Evolutionary conservation across 2,888 invertebrate species (phyloP).

Genomic region (Cryptocephalus primarius): DNA sequence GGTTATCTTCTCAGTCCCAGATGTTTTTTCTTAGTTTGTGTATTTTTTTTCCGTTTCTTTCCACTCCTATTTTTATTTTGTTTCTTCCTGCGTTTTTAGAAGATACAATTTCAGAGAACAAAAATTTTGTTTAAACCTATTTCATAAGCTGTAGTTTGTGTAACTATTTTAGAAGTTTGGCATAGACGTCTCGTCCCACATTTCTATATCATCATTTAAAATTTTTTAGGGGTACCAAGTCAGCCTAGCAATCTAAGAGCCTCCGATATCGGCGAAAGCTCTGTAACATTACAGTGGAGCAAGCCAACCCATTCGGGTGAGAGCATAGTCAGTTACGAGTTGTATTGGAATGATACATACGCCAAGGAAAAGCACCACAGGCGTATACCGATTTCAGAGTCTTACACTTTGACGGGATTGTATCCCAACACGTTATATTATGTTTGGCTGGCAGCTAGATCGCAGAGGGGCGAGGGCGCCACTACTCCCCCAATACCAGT

Average conservation of each 20-base stretch:
- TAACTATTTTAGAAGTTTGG: too few species aligned
- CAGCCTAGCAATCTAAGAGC: conserved; percentile 87
- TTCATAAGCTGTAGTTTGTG: too few species aligned
- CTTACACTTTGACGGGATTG: conserved; percentile 78
- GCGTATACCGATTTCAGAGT: conserved; percentile 71
- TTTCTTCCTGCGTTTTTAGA: too few species aligned
- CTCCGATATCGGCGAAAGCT: conserved; percentile 79
- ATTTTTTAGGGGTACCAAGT: conserved; percentile 74
- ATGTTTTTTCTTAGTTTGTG: too few species aligned
- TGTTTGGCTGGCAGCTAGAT: conserved; percentile 92
- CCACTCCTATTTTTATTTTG: too few species aligned
- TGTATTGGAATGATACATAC: conserved; percentile 96
- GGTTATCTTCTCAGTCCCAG: too few species aligned
- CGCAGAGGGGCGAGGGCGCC: conserved; percentile 88
- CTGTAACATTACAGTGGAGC: conserved; percentile 86
- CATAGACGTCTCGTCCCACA: too few species aligned
- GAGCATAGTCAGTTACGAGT: conserved; percentile 88
- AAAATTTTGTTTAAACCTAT: too few species aligned
- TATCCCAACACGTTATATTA: conserved; percentile 95
- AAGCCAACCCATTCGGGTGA: conserved; percentile 85
- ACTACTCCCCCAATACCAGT: conserved; percentile 90
- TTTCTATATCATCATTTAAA: background rate
- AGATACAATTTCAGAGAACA: too few species aligned
- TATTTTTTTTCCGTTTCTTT: too few species aligned
- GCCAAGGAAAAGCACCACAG: conserved; percentile 81